Conservation (phyloP, 1,140 invertebrate genomes). For the Kradibia gibbosae region DNA sequence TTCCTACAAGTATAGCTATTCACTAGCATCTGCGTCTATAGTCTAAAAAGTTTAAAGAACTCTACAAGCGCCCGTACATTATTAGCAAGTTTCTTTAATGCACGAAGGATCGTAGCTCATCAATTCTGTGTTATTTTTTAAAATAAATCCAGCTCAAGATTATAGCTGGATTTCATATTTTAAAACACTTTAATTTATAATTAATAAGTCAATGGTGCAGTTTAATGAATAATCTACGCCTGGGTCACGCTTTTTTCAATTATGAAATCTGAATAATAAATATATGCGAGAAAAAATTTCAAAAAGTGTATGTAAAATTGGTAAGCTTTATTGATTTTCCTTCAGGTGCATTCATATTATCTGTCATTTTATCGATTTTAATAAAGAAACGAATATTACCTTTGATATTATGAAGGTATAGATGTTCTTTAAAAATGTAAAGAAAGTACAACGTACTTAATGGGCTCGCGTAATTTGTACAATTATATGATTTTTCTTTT, state of each 20-base stretch:
- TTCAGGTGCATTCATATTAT: slow-evolving; percentile 29
- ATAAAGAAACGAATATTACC: not conserved
- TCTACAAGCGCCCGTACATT: not conserved
- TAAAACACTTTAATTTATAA: not conserved
- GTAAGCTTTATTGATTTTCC: slow-evolving; percentile 24
- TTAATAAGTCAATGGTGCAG: not conserved
- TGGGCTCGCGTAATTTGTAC: slow-evolving; percentile 3
- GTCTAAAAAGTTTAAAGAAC: slow-evolving; percentile 25
- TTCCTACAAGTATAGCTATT: not conserved
- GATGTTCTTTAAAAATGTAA: not conserved
- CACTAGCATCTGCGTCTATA: not conserved
- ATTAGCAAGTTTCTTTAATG: slow-evolving; percentile 8
- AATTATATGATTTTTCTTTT: slow-evolving; percentile 12
- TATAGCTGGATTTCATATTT: not conserved
- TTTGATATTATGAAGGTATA: not conserved
- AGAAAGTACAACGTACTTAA: not conserved
- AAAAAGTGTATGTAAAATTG: not conserved
- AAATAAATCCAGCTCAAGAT: not conserved
- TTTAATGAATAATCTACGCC: not conserved
- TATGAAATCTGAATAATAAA: slow-evolving; percentile 28
- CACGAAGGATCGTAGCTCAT: slow-evolving; percentile 3
- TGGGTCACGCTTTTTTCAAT: not conserved
- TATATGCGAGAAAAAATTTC: not conserved
- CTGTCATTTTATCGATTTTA: not conserved
- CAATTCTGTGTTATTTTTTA: slow-evolving; percentile 7